A percentile compares a stretch with the other conserved stretches of the same genome.
phyloP scores from a whole-genome alignment of 1,140 invertebrate species.

The Gonatopus flavifemur region DNA sequence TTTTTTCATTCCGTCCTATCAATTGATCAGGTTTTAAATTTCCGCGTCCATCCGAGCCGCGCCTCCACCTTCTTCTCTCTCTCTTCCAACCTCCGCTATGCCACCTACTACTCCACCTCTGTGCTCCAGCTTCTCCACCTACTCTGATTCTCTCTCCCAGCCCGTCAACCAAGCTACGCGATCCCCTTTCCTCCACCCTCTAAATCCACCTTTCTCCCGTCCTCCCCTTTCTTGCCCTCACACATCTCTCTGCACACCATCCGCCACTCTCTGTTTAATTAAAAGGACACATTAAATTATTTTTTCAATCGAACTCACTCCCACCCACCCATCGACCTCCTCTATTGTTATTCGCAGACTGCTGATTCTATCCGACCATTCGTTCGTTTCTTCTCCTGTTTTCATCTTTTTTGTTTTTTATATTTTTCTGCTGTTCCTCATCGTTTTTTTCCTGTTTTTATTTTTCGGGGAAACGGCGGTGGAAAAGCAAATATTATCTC shows the following conservation, averaged over 20 bases:
- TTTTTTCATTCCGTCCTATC: constrained; percentile 61
- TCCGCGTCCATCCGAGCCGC: constrained; percentile 55
- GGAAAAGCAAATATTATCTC: too few species aligned
- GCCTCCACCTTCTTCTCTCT: constrained; percentile 40
- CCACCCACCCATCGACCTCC: too few species aligned
- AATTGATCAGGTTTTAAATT: constrained; percentile 61
- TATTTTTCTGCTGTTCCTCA: too few species aligned
- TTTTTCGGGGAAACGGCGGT: too few species aligned
- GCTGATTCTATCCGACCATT: constrained; percentile 56
- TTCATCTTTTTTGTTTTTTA: constrained; percentile 20
- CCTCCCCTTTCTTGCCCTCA: constrained; percentile 24
- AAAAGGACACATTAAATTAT: constrained; percentile 60
- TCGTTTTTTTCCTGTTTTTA: too few species aligned
- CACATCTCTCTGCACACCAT: constrained; percentile 12
- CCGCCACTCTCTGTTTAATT: constrained; percentile 53
- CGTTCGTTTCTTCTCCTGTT: constrained; percentile 28
- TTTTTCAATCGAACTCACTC: constrained; percentile 60
- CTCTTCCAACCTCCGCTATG: too few species aligned
- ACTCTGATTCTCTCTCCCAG: constrained; percentile 18
- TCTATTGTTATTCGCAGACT: constrained; percentile 58
- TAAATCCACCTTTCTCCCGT: constrained; percentile 30
- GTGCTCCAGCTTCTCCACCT: constrained; percentile 22
- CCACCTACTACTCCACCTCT: constrained; percentile 27
- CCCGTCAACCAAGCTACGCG: constrained; percentile 3
- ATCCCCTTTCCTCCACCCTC: constrained; percentile 6